phyloP scores from a whole-genome alignment of 2,888 invertebrate genomes.

The Dryomyza anilis region DNA sequence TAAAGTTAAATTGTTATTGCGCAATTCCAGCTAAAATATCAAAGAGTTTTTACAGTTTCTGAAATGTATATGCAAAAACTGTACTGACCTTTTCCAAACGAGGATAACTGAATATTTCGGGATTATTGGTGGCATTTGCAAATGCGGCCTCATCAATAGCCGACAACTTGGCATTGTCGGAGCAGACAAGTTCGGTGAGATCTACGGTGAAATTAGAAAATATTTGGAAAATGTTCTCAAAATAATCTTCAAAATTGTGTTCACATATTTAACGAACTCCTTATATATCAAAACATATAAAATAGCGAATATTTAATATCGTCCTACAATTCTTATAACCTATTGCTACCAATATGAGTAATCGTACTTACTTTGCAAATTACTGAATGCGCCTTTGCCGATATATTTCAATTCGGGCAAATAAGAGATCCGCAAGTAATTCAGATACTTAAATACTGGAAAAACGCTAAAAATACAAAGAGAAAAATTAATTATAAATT shows the following conservation, averaged over 20 bases:
- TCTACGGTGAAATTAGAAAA: constrained; percentile 37
- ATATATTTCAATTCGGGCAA: constrained; percentile 69
- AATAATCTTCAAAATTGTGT: not conserved
- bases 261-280: too few relatives aligned
- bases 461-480: constrained; percentile 64
- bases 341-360: too few relatives aligned
- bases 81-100: constrained; percentile 66
- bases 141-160: constrained; percentile 69
- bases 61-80: not conserved
- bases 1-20: constrained; percentile 68
- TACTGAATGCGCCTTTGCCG: constrained; percentile 65
- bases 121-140: constrained; percentile 61
- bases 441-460: constrained; percentile 67
- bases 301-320: too few relatives aligned
- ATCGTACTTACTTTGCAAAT: constrained; percentile 62
- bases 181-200: constrained; percentile 67
- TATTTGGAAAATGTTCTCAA: not conserved
- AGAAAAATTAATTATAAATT: not conserved
- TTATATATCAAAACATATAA: too few relatives aligned
- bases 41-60: not conserved
- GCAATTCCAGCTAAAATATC: constrained; percentile 68
- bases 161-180: constrained; percentile 68
- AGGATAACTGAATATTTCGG: constrained; percentile 68
- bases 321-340: too few relatives aligned
- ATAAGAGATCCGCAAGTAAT: constrained; percentile 71